phyloP scores from a whole-genome alignment of 30 jellyfish, hydroid and myxozoan genomes.

The Aurelia sp. region DNA sequence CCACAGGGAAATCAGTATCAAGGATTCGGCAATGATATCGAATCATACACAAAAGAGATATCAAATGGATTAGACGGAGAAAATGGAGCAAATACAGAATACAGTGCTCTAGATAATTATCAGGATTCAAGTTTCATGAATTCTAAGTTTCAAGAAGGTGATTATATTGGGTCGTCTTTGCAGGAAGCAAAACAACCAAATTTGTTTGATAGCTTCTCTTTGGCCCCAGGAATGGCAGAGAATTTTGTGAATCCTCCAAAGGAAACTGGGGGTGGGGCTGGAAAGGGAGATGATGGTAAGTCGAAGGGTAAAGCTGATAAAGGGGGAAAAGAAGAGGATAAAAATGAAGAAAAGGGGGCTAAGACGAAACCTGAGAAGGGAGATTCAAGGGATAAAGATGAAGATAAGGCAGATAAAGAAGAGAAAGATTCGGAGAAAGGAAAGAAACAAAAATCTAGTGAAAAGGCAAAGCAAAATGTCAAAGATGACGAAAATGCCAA shows the following conservation, averaged over 20 bases:
- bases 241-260: constrained; percentile 41
- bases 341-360: not conserved
- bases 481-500: constrained; percentile 4
- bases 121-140: constrained; percentile 47
- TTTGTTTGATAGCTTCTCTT: constrained; percentile 35
- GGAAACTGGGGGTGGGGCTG: constrained; percentile 16
- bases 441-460: not conserved
- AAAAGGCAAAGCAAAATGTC: not conserved
- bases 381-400: not conserved
- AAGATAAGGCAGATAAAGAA: not conserved
- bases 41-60: constrained; percentile 59
- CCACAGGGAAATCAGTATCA: constrained; percentile 41
- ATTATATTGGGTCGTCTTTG: constrained; percentile 45
- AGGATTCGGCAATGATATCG: constrained; percentile 47
- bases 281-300: not conserved
- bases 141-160: constrained; percentile 67
- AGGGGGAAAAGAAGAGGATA: constrained; percentile 12
- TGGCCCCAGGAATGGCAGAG: constrained; percentile 55
- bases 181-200: constrained; percentile 42
- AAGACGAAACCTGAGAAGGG: not conserved
- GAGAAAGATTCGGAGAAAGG: constrained; percentile 7
- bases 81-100: constrained; percentile 17
- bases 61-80: constrained; percentile 32
- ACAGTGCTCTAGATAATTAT: constrained; percentile 30
- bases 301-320: not conserved